A percentile compares a stretch with the other conserved stretches of the same genome.
Conservation (phyloP, 2,797 vertebrate genomes). For the Heterohyrax brucei region DNA sequence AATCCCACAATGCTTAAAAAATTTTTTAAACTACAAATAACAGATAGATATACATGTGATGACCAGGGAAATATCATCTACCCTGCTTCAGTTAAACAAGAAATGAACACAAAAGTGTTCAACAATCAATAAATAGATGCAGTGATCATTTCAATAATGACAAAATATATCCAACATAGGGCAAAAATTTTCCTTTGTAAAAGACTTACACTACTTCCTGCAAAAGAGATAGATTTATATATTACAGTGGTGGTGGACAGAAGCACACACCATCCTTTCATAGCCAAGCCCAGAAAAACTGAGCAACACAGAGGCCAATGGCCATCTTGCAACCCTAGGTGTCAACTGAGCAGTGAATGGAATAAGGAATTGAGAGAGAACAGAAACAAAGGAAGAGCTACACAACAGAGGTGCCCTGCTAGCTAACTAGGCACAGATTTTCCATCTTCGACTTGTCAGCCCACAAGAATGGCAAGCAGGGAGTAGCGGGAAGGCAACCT, state of each 20-base stretch:
- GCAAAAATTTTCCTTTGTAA: conserved; percentile 36
- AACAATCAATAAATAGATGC: not conserved
- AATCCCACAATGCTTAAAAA: not conserved
- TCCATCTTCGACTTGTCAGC: no score
- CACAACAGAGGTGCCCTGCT: no score
- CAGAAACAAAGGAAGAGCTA: no score
- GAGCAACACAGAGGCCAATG: no score
- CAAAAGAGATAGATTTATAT: not conserved
- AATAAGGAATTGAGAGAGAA: no score
- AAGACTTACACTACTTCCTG: not conserved
- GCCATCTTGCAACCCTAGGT: no score
- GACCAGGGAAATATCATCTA: not conserved
- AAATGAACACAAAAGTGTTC: not conserved
- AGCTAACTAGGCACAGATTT: no score
- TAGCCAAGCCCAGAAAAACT: no score
- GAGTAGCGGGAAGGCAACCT: no score
- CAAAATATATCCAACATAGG: not conserved
- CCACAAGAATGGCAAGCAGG: no score
- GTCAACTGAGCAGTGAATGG: no score
- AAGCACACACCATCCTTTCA: no score
- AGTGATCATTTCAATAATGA: not conserved
- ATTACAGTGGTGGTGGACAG: not conserved
- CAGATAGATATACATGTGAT: not conserved
- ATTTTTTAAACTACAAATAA: not conserved
- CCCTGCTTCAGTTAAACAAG: not conserved